Conservation (phyloP, 2,113 vertebrate genomes). For the Peucedramus taeniatus region DNA sequence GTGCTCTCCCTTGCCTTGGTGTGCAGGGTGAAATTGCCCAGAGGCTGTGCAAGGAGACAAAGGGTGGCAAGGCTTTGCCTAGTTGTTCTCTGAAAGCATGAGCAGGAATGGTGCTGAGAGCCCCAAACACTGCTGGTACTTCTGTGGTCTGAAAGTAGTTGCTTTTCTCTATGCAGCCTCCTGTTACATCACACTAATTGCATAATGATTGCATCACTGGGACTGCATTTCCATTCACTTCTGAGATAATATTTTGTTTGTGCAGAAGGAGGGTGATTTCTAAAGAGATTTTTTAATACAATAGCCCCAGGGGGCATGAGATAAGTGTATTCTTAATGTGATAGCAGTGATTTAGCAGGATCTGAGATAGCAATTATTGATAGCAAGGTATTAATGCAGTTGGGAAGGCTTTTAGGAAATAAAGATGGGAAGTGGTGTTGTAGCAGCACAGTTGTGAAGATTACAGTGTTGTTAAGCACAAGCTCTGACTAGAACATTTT, state of each 20-base stretch:
- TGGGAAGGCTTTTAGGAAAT: slow-evolving; percentile 10
- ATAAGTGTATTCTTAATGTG: slow-evolving; percentile 1
- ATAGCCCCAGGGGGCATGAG: background rate
- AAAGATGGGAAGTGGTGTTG: background rate
- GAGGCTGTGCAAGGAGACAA: background rate
- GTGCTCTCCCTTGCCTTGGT: background rate
- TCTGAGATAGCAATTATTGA: background rate
- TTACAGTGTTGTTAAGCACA: background rate
- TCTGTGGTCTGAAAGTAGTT: background rate
- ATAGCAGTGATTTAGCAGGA: background rate
- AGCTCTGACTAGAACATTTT: background rate
- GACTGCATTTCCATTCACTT: background rate
- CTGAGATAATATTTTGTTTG: background rate
- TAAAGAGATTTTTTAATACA: background rate
- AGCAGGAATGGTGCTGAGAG: background rate
- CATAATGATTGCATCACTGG: background rate
- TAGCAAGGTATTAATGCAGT: background rate
- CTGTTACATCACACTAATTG: background rate
- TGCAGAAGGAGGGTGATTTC: background rate
- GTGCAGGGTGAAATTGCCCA: background rate
- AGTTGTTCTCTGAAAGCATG: background rate
- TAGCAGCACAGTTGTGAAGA: background rate
- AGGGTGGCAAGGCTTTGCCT: background rate
- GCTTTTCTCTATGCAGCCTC: background rate
- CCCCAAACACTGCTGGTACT: background rate